Evolutionary conservation across 2,113 vertebrate genomes (phyloP).

Genomic region (Callocephalon fimbriatum): DNA sequence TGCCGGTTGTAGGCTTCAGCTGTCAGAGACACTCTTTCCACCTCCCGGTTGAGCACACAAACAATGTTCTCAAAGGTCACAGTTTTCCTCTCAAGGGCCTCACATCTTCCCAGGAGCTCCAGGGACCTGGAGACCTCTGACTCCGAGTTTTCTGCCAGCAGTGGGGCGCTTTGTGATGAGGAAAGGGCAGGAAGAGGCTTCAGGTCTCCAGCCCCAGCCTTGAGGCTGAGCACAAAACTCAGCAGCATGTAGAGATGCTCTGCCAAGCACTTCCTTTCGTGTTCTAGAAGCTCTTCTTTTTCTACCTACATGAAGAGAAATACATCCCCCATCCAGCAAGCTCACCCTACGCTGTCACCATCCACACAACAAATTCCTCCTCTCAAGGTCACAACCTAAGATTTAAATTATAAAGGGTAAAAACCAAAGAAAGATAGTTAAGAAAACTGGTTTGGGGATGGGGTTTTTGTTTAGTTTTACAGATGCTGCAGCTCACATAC

Average conservation of each 20-base stretch:
- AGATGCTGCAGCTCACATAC: neutral
- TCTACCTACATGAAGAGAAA: constrained; percentile 79
- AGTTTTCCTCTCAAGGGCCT: constrained; percentile 85
- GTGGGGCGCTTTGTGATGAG: neutral
- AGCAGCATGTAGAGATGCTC: constrained; percentile 89
- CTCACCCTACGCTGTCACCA: neutral
- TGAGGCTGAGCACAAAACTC: constrained; percentile 71
- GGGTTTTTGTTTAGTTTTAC: neutral
- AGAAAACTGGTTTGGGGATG: neutral
- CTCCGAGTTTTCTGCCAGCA: neutral
- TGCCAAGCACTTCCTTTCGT: constrained; percentile 79
- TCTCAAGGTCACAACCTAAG: neutral
- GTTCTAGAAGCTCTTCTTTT: constrained; percentile 81
- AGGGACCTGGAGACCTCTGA: constrained; percentile 35
- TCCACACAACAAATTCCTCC: neutral
- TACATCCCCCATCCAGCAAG: neutral
- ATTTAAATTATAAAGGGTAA: neutral
- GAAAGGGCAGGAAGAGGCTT: neutral
- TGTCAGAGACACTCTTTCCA: constrained; percentile 84
- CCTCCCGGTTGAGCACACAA: constrained; percentile 91
- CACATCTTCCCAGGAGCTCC: constrained; percentile 83
- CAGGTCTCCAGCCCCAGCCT: neutral
- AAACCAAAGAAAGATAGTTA: neutral
- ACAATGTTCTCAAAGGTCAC: constrained; percentile 91
- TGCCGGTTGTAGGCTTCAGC: constrained; percentile 86